A percentile compares a stretch with the other conserved stretches of the same genome.
phyloP scores from a whole-genome alignment of 2,888 invertebrate species.

The Acleris cristana region DNA sequence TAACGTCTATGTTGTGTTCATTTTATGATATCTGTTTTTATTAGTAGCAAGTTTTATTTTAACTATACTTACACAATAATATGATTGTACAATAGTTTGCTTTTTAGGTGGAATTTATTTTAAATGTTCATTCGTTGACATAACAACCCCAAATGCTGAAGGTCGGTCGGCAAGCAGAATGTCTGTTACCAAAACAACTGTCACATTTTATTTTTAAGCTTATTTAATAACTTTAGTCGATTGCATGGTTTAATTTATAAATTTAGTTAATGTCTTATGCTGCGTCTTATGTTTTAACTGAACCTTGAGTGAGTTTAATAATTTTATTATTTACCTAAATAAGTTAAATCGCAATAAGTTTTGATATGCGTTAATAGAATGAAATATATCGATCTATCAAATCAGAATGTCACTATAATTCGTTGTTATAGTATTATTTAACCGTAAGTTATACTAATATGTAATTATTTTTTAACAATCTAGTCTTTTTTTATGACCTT shows the following conservation, averaged over 20 bases:
- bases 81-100: too few species aligned
- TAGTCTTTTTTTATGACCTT: conserved; percentile 75
- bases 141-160: too few species aligned
- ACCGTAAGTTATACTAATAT: conserved; percentile 42
- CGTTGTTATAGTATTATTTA: conserved; percentile 50
- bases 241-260: conserved; percentile 32
- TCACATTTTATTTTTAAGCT: conserved; percentile 36
- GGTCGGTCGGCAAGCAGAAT: background rate
- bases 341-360: conserved; percentile 35
- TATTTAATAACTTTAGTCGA: conserved; percentile 19
- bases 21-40: too few species aligned
- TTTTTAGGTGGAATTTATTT: too few species aligned
- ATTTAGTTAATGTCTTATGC: conserved; percentile 26
- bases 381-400: conserved; percentile 37
- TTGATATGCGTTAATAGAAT: conserved; percentile 16
- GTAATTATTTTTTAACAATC: conserved; percentile 70
- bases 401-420: conserved; percentile 46
- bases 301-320: conserved; percentile 26
- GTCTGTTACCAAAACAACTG: conserved; percentile 41
- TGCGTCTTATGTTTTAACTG: conserved; percentile 25
- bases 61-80: too few species aligned
- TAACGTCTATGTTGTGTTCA: too few species aligned
- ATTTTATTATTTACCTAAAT: conserved; percentile 38
- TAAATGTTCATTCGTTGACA: too few species aligned
- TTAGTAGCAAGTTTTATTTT: too few species aligned